phyloP scores from a whole-genome alignment of 30 jellyfish, hydroid and myxozoan genomes.

The Rhopilema esculentum region DNA sequence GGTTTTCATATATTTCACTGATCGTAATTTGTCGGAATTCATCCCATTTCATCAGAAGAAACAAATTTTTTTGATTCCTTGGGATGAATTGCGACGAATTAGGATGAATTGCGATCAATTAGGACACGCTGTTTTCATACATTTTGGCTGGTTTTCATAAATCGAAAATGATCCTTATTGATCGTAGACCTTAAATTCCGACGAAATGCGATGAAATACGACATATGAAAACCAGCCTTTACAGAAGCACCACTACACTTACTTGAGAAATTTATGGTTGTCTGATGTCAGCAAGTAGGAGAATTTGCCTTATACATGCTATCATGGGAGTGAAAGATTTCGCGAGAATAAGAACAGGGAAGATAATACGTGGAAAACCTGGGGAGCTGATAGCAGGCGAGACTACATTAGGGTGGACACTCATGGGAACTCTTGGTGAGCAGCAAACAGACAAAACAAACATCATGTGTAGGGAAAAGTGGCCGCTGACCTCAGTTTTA shows the following conservation, averaged over 20 bases:
- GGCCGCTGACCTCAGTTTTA: neutral
- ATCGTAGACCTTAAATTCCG: slow-evolving; percentile 28
- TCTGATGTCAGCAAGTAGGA: slow-evolving; percentile 28
- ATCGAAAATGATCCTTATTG: slow-evolving; percentile 38
- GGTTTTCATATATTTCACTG: slow-evolving; percentile 13
- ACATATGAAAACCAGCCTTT: slow-evolving; percentile 33
- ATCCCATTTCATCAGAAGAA: slow-evolving; percentile 36
- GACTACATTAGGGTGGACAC: too few relatives aligned
- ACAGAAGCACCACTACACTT: slow-evolving; percentile 8
- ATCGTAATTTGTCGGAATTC: slow-evolving; percentile 29
- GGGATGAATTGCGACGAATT: slow-evolving; percentile 17
- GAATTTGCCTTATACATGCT: slow-evolving; percentile 43
- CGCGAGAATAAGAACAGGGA: slow-evolving; percentile 36
- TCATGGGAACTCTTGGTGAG: slow-evolving; percentile 43
- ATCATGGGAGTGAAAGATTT: slow-evolving; percentile 52
- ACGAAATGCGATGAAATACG: slow-evolving; percentile 33
- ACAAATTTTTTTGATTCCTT: slow-evolving; percentile 29
- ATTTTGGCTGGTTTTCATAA: slow-evolving; percentile 23
- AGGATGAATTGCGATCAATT: slow-evolving; percentile 15
- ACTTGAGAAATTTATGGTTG: slow-evolving; percentile 46
- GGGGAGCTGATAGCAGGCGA: slow-evolving; percentile 37
- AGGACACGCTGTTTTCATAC: slow-evolving; percentile 32
- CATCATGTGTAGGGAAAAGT: neutral
- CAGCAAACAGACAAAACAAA: too few relatives aligned
- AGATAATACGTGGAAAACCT: slow-evolving; percentile 7